Percentiles rank a stretch among this genome's conserved stretches.
These are phyloP conservation scores for Sebastes nivosus DNA, from an alignment of 2,797 vertebrate species.

Conservation along the genomic window DNA sequence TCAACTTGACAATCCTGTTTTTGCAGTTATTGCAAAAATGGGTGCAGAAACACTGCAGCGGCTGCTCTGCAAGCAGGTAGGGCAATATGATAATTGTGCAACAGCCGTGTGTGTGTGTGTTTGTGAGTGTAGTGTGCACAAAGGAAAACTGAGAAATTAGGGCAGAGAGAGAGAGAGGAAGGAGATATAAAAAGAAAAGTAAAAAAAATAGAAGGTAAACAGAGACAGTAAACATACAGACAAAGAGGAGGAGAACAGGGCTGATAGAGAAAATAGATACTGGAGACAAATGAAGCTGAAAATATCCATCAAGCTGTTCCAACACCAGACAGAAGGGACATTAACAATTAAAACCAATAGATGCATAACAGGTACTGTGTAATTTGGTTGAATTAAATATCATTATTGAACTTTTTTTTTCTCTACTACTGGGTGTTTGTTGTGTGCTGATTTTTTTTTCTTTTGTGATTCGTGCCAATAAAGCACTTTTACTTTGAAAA, in stretches of 20 bases:
- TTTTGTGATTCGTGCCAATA: slow-evolving; percentile 6
- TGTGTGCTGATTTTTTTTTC: neutral
- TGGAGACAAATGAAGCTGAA: slow-evolving; percentile 44
- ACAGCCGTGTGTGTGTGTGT: neutral
- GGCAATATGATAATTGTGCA: slow-evolving; percentile 29
- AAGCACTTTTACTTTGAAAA: slow-evolving; percentile 6
- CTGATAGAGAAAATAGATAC: slow-evolving; percentile 41
- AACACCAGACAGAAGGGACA: slow-evolving; percentile 48
- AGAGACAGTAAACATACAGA: slow-evolving; percentile 40
- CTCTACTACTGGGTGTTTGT: slow-evolving; percentile 2
- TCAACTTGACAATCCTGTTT: neutral
- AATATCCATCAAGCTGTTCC: slow-evolving; percentile 61
- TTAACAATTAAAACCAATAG: slow-evolving; percentile 58
- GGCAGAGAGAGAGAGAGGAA: slow-evolving; percentile 33
- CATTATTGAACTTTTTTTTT: neutral
- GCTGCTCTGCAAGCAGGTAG: slow-evolving; percentile 34
- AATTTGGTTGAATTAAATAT: slow-evolving; percentile 14
- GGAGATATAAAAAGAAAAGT: slow-evolving; percentile 27
- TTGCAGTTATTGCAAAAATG: neutral
- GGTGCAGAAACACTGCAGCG: slow-evolving; percentile 36
- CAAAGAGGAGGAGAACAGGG: slow-evolving; percentile 33
- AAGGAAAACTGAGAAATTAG: slow-evolving; percentile 51
- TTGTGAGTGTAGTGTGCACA: neutral
- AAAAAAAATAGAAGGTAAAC: slow-evolving; percentile 36
- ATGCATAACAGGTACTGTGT: slow-evolving; percentile 35